A percentile compares a stretch with the other conserved stretches of the same genome.
Conservation (phyloP, 2,113 vertebrate genomes). For the Podocnemis expansa region DNA sequence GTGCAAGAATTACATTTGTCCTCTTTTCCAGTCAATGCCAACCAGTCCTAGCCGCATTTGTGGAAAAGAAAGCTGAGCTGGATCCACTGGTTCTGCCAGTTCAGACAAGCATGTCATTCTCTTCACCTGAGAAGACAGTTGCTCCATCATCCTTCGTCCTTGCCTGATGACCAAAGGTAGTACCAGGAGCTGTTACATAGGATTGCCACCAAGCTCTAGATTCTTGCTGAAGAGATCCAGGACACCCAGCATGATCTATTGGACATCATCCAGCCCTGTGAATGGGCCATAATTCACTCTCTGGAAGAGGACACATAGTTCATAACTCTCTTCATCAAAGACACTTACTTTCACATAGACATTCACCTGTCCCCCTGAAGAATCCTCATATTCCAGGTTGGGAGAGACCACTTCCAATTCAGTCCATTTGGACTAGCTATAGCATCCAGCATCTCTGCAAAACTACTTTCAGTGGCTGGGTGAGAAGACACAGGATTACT, state of each 20-base stretch:
- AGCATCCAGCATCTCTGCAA: too few species aligned
- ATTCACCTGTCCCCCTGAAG: too few species aligned
- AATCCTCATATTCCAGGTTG: too few species aligned
- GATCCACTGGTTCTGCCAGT: neutral
- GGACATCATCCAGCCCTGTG: neutral
- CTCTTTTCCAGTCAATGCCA: neutral
- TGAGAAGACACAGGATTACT: too few species aligned
- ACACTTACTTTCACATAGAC: too few species aligned
- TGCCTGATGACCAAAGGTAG: neutral
- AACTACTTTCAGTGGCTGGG: too few species aligned
- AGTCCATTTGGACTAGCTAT: too few species aligned
- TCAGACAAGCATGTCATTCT: neutral
- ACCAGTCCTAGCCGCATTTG: neutral
- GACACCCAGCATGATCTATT: neutral
- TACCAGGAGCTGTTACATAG: neutral
- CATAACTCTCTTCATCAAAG: too few species aligned
- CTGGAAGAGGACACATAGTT: too few species aligned
- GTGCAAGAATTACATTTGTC: neutral
- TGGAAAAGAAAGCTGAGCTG: neutral
- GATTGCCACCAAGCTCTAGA: neutral
- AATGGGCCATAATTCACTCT: neutral
- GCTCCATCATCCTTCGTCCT: neutral
- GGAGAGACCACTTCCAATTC: too few species aligned
- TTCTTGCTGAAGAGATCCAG: neutral
- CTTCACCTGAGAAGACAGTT: neutral